A percentile compares a stretch with the other conserved stretches of the same genome.
Conservation (phyloP, 2,113 vertebrate genomes). For the Limanda limanda region DNA sequence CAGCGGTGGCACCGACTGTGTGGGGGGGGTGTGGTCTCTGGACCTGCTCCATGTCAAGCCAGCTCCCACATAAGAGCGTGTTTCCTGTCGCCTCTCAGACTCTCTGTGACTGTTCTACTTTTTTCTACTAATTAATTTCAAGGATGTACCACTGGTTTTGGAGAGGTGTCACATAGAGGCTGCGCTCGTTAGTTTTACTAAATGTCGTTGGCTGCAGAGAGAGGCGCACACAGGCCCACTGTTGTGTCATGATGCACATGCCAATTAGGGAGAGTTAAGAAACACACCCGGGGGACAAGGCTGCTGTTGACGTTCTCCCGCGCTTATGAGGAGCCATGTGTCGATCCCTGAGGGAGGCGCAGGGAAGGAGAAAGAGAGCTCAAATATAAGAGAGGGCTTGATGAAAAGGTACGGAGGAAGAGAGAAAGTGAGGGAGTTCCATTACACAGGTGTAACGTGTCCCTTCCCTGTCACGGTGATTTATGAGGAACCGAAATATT, state of each 20-base stretch:
- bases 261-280: constrained; percentile 76
- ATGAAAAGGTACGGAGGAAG: constrained; percentile 48
- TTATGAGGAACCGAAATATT: constrained; percentile 71
- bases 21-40: constrained; percentile 42
- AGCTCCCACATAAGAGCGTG: constrained; percentile 28
- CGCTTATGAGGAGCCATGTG: constrained; percentile 66
- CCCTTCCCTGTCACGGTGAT: constrained; percentile 72
- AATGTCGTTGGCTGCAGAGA: constrained; percentile 61
- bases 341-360: constrained; percentile 45
- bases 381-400: constrained; percentile 34
- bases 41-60: constrained; percentile 34
- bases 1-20: constrained; percentile 33
- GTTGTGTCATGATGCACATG: constrained; percentile 67
- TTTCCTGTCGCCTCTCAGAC: constrained; percentile 16
- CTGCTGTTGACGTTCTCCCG: constrained; percentile 57
- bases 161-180: constrained; percentile 49
- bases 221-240: constrained; percentile 17
- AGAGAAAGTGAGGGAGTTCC: constrained; percentile 44
- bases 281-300: constrained; percentile 67
- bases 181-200: constrained; percentile 38
- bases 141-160: constrained; percentile 17
- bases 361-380: constrained; percentile 15
- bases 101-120: constrained; percentile 12
- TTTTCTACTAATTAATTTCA: constrained; percentile 28
- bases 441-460: constrained; percentile 72